Evolutionary conservation across 2,113 vertebrate species (phyloP).

Genomic region (Laticauda laticaudata): DNA sequence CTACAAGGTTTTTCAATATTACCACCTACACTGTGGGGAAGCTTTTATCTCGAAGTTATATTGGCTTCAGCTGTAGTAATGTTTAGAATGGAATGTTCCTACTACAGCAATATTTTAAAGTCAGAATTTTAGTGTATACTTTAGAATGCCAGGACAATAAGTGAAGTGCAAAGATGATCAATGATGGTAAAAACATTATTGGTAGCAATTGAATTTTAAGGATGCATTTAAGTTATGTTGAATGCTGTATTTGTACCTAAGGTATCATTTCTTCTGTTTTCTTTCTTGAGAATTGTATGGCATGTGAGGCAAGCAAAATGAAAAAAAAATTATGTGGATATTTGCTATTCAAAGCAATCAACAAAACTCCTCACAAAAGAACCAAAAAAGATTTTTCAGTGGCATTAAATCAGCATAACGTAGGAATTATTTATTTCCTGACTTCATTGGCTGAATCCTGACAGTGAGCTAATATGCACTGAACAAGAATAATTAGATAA

Average conservation of each 20-base stretch:
- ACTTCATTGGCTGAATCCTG: not conserved
- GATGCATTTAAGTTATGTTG: not conserved
- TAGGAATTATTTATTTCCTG: not conserved
- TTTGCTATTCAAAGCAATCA: not conserved
- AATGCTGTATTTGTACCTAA: no score
- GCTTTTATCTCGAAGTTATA: not conserved
- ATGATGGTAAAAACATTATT: not conserved
- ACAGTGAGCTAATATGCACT: not conserved
- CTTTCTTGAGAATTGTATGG: not conserved
- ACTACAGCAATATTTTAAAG: no score
- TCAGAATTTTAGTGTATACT: not conserved
- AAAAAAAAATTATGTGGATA: no score
- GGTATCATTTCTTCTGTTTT: not conserved
- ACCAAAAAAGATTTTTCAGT: not conserved
- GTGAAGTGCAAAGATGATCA: not conserved
- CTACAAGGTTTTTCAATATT: not conserved
- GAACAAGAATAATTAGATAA: not conserved
- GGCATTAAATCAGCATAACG: not conserved
- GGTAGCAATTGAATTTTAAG: not conserved
- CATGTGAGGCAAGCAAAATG: not conserved
- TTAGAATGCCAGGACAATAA: not conserved
- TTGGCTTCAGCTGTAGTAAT: not conserved
- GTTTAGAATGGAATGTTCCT: not conserved
- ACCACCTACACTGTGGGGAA: not conserved
- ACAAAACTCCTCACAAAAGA: not conserved